These are phyloP conservation scores for Anisognathus igniventris DNA, from an alignment of 2,797 vertebrate species.

Conservation along the genomic window DNA sequence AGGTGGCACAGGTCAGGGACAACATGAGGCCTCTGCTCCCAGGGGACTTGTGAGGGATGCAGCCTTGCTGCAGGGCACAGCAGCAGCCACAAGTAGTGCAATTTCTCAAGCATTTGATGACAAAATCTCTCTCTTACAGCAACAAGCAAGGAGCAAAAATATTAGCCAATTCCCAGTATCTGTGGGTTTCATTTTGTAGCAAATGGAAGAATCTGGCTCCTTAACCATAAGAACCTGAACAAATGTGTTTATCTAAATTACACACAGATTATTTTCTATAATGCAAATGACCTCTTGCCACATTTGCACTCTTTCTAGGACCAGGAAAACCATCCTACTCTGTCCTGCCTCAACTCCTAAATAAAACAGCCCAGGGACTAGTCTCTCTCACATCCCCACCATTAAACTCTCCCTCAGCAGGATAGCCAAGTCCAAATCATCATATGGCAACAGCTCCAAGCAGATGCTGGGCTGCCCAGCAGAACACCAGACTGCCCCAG, in stretches of 20 bases:
- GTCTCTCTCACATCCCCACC: not conserved
- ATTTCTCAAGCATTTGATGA: not conserved
- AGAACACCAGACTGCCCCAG: not conserved
- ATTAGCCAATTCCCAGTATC: not conserved
- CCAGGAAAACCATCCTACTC: not conserved
- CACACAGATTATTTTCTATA: not conserved
- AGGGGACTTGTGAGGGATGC: rapidly evolving
- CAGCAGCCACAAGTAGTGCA: not conserved
- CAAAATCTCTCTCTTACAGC: not conserved
- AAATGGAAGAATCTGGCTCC: not conserved
- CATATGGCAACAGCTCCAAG: not conserved
- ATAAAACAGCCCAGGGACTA: not conserved
- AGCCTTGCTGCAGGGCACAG: not conserved
- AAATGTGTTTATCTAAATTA: not conserved
- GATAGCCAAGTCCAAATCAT: not conserved
- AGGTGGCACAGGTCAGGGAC: not conserved
- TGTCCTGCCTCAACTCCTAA: not conserved
- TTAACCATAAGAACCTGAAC: not conserved
- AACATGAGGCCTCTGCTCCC: rapidly evolving
- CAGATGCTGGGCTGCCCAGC: not conserved
- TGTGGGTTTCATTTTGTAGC: not conserved
- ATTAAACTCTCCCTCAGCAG: not conserved
- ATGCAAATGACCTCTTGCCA: not conserved
- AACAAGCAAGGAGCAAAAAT: not conserved
- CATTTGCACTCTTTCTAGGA: not conserved